Percentiles rank a stretch among this genome's conserved stretches.
These are phyloP conservation scores for Drosophila nikananu DNA, from an alignment of 1,140 invertebrate genomes.

Conservation along the genomic window DNA sequence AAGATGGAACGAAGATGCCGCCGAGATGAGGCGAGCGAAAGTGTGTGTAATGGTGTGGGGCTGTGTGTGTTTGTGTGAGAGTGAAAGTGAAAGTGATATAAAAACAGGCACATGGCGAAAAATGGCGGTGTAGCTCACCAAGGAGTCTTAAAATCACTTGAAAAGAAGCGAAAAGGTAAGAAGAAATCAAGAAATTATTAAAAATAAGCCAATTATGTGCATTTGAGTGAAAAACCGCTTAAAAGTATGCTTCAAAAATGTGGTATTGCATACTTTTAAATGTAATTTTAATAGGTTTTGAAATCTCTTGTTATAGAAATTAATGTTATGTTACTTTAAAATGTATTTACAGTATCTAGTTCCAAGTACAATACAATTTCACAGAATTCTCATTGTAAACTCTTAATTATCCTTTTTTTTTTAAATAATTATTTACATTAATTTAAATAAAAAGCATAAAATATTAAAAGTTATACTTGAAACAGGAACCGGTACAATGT, in stretches of 20 bases:
- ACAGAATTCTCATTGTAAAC: neutral
- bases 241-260: neutral
- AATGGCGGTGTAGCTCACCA: neutral
- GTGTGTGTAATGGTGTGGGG: neutral
- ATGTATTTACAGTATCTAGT: no score
- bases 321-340: neutral
- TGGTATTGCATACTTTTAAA: neutral
- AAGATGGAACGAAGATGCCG: constrained; percentile 15
- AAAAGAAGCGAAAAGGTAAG: neutral
- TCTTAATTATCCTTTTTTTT: neutral
- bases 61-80: neutral
- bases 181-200: neutral
- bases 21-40: neutral
- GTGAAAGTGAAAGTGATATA: constrained; percentile 17
- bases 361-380: neutral
- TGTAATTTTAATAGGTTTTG: neutral
- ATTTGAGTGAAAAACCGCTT: neutral
- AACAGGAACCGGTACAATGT: no score
- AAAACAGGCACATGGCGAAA: constrained; percentile 11
- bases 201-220: neutral
- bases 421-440: neutral
- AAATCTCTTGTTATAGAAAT: neutral
- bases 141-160: neutral
- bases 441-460: neutral
- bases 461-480: neutral